A percentile compares a stretch with the other conserved stretches of the same genome.
These are phyloP conservation scores for Odontophorus gujanensis DNA, from an alignment of 2,113 vertebrate species.

Conservation along the genomic window DNA sequence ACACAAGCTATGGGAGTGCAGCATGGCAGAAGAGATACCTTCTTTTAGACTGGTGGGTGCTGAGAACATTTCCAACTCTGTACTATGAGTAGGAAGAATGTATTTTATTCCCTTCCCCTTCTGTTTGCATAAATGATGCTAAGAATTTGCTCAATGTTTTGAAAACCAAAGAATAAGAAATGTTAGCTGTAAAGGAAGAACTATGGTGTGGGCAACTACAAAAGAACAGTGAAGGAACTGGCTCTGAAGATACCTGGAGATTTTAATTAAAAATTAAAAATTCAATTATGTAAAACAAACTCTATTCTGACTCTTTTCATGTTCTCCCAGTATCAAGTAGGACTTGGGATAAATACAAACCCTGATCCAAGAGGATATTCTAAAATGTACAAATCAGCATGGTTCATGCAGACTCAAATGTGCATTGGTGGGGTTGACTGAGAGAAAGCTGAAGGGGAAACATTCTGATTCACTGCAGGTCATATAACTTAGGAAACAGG, in stretches of 20 bases:
- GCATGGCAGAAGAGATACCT: neutral
- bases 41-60: neutral
- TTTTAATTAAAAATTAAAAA: neutral
- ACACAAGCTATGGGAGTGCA: neutral
- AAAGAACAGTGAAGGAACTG: neutral
- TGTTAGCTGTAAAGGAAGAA: neutral
- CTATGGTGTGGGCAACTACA: neutral
- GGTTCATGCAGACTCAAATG: neutral
- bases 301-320: neutral
- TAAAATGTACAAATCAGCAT: neutral
- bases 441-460: neutral
- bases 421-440: neutral
- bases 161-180: neutral
- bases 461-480: neutral
- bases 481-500: rapidly evolving
- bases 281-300: neutral
- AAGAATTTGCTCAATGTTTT: slow-evolving; percentile 10
- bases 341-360: neutral
- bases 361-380: neutral
- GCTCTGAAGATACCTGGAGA: neutral
- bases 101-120: slow-evolving; percentile 5
- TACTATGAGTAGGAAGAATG: neutral
- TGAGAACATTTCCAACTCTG: neutral
- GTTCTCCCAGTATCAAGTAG: neutral
- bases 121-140: neutral